Evolutionary conservation across 2,888 invertebrate species (phyloP), one percentile per base, ranked within the genome.

Genomic region (Oeneis ivallda): DNA sequence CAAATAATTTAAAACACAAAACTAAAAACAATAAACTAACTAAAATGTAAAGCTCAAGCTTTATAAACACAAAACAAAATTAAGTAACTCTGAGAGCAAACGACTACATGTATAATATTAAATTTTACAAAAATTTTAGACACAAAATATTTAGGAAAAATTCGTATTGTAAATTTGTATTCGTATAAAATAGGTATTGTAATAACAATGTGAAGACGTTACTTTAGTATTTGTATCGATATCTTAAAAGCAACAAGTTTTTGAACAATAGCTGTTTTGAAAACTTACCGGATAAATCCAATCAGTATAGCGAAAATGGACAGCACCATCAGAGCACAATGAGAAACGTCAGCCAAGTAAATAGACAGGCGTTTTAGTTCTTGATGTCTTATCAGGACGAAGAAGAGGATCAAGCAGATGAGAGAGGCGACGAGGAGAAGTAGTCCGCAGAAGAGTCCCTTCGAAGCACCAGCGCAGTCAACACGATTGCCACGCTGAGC

Each of bases 391-490:
- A 98, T 96, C 79, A 98, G 94, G 73, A 98, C 98, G 93, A 98
- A 98, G 95, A 98, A 98, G 72, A 98, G 94, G 79, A 98, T 98
- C 84, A 98, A 93, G 88, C 97, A 97, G 86, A 98, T 98, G 75
- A 98, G 93, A 26, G 98, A 97, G 65, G 96, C 97, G 73, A 98
- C 98, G 77, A 98, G 93, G 71, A 98, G 94, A 68, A 98, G 93
- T 61, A 98, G 93, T 77, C 98, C 98, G 86, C 97, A 96, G 94
- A 98, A 98, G 62, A 98, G 94, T 74, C 98, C 97, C 84, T 97
- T 97, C 80, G 97, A 98, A 37, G 98, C 98, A 34, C 98, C 98
- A 47, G 98, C 96, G 84, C 98, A 98, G 91, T 98, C 98, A 66
- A 98, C 96, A 61, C 97, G 94, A 72, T 96, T 96, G 73, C 96